phyloP scores from a whole-genome alignment of 2,888 invertebrate genomes.

The Andrena trimmerana region DNA sequence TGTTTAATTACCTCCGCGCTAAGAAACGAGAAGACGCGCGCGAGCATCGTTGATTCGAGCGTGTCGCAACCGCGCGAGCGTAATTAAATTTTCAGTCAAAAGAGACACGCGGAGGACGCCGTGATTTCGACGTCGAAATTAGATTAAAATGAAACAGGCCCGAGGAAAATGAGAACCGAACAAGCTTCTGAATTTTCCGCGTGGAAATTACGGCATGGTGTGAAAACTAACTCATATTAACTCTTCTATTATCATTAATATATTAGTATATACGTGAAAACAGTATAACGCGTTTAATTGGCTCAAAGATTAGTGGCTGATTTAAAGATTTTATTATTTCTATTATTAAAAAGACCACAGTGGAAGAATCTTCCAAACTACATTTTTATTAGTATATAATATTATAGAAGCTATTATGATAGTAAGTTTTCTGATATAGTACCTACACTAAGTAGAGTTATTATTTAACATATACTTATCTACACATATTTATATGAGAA shows the following conservation, averaged over 20 bases:
- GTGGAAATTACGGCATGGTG: constrained; percentile 3
- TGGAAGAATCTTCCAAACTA: too few relatives aligned
- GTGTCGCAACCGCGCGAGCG: constrained; percentile 10
- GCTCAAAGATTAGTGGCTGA: too few relatives aligned
- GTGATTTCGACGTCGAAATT: constrained; percentile 29
- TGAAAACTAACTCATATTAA: neutral
- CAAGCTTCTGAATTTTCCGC: constrained; percentile 13
- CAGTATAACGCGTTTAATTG: neutral
- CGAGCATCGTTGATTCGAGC: constrained; percentile 8
- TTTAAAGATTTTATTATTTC: too few relatives aligned
- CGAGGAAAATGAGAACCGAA: constrained; percentile 24
- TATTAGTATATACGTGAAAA: neutral
- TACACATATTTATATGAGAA: too few relatives aligned
- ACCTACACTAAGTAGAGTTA: too few relatives aligned
- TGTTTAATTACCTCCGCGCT: constrained; percentile 22
- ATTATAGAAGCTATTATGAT: too few relatives aligned
- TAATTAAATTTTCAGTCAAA: constrained; percentile 34
- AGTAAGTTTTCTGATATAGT: too few relatives aligned
- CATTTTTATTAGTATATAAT: too few relatives aligned
- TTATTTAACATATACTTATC: too few relatives aligned
- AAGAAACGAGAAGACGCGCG: constrained; percentile 18
- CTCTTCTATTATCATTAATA: neutral
- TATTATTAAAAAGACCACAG: too few relatives aligned
- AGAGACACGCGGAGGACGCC: constrained; percentile 27
- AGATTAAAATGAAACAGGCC: constrained; percentile 29